Percentiles rank a stretch among this genome's conserved stretches.
Evolutionary conservation across 2,113 vertebrate species (phyloP).

Genomic region (Numenius arquata): DNA sequence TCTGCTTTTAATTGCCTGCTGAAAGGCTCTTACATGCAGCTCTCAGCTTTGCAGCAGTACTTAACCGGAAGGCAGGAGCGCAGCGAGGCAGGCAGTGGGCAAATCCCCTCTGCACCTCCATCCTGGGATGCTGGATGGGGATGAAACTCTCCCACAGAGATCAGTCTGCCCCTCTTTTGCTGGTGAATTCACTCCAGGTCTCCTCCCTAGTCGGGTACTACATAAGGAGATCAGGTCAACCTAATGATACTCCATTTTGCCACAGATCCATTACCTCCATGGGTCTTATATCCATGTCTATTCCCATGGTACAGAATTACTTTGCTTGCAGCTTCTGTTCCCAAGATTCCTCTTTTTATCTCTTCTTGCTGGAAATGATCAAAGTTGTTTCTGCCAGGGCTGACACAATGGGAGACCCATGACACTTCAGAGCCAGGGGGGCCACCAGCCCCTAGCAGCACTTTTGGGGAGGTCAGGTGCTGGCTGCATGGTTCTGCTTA

Average conservation of each 20-base stretch:
- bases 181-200: neutral
- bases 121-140: neutral
- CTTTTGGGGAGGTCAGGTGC: neutral
- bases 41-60: neutral
- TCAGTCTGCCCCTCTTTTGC: neutral
- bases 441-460: neutral
- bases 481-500: neutral
- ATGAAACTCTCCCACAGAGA: neutral
- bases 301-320: neutral
- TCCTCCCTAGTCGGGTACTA: neutral
- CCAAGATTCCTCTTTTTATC: neutral
- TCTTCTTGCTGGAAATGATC: neutral
- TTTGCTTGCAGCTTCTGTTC: neutral
- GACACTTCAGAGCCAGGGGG: neutral
- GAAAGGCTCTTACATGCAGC: neutral
- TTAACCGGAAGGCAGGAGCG: neutral
- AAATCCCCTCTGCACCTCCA: neutral
- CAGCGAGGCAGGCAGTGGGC: rapidly evolving
- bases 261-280: neutral
- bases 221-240: neutral
- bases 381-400: neutral
- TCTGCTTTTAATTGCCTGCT: conserved; percentile 62
- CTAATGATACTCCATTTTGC: neutral
- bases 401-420: neutral
- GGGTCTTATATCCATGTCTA: neutral